phyloP scores from a whole-genome alignment of 2,888 invertebrate species.

The Parelbella ahira region DNA sequence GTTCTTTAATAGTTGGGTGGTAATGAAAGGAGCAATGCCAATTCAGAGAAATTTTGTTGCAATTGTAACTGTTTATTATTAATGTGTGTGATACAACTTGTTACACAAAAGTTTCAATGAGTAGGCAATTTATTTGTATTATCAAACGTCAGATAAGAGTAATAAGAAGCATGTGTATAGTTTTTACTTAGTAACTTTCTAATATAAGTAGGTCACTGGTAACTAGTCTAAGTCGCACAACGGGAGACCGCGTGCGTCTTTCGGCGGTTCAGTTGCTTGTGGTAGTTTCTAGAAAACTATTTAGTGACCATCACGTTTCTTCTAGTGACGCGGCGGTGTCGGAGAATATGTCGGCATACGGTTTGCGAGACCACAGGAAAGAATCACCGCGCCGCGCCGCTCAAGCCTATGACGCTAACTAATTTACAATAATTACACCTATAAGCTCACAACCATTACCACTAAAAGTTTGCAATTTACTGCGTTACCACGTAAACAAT shows the following conservation, averaged over 20 bases:
- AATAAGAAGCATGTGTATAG: constrained; percentile 3
- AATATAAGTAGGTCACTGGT: constrained; percentile 41
- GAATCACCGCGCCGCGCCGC: constrained; percentile 42
- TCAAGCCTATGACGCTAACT: constrained; percentile 56
- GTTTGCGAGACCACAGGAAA: constrained; percentile 47
- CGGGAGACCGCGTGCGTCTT: constrained; percentile 29
- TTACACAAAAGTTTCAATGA: neutral
- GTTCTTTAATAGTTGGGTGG: no score
- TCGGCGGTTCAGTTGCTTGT: constrained; percentile 21
- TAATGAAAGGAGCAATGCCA: no score
- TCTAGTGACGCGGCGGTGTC: constrained; percentile 66
- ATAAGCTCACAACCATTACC: constrained; percentile 22
- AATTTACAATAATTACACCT: constrained; percentile 41
- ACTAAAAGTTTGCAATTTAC: constrained; percentile 1
- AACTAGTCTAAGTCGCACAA: constrained; percentile 26
- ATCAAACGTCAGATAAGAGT: neutral
- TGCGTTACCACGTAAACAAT: neutral
- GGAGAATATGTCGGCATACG: constrained; percentile 51
- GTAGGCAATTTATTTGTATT: constrained; percentile 8
- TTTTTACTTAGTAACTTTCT: constrained; percentile 33
- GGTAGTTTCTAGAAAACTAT: constrained; percentile 58
- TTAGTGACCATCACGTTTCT: constrained; percentile 56
- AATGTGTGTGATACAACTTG: neutral
- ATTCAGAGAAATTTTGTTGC: no score
- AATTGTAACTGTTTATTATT: no score